Percentiles rank a stretch among this genome's conserved stretches.
Evolutionary conservation across 1,140 invertebrate genomes (phyloP).

Genomic region (Trichoplusia ni): DNA sequence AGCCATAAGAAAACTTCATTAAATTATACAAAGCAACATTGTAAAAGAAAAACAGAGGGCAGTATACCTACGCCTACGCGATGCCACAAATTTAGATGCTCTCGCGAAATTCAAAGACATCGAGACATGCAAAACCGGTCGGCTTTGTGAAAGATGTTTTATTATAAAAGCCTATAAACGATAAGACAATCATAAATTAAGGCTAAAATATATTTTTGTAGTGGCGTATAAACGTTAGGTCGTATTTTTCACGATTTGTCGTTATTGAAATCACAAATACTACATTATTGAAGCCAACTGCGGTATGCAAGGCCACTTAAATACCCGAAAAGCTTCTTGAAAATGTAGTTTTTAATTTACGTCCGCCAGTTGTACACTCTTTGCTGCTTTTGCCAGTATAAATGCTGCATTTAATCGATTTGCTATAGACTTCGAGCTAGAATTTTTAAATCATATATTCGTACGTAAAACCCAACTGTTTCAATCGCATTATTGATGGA

Average conservation of each 20-base stretch:
- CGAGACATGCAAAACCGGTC: slow-evolving; percentile 4
- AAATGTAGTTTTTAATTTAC: slow-evolving; percentile 25
- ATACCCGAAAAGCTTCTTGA: slow-evolving; percentile 2
- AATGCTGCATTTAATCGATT: neutral
- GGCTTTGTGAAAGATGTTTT: slow-evolving; percentile 3
- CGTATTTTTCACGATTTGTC: slow-evolving; percentile 10
- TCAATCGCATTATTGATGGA: slow-evolving; percentile 15
- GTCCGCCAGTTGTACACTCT: neutral
- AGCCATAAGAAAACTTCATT: slow-evolving; percentile 47
- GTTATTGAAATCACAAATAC: neutral
- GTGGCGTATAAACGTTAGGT: neutral
- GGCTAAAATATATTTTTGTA: neutral
- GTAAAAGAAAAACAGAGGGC: slow-evolving; percentile 42
- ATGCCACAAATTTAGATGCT: slow-evolving; percentile 24
- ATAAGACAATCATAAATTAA: slow-evolving; percentile 5
- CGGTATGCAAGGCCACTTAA: slow-evolving; percentile 16
- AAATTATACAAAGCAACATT: slow-evolving; percentile 36
- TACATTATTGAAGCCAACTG: slow-evolving; percentile 23
- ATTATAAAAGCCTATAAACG: slow-evolving; percentile 6
- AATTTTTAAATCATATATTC: neutral
- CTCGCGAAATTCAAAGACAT: neutral
- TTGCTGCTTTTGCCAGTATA: slow-evolving; percentile 26
- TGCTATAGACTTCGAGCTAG: neutral
- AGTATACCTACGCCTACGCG: slow-evolving; percentile 31
- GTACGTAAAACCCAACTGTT: slow-evolving; percentile 4